Evolutionary conservation across 2,113 vertebrate species (phyloP).

Genomic region (Acrocephalus kingi): DNA sequence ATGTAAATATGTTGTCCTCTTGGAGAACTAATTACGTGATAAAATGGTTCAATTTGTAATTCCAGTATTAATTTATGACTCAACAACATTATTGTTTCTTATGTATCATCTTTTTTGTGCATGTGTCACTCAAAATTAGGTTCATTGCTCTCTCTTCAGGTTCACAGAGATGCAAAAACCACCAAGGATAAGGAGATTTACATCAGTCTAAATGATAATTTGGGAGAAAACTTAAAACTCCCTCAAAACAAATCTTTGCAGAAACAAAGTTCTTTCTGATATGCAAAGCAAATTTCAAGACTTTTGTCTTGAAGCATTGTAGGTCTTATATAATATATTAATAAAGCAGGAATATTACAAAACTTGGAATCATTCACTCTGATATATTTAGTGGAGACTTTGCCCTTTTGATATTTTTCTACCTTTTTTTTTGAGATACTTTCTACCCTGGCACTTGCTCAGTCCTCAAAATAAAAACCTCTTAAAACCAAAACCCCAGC

Average conservation of each 20-base stretch:
- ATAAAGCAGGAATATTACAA: neutral
- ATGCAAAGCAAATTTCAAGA: neutral
- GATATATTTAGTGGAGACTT: neutral
- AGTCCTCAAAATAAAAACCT: neutral
- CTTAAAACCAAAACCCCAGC: neutral
- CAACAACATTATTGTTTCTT: neutral
- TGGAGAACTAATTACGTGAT: neutral
- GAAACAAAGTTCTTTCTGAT: neutral
- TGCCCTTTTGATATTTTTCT: neutral
- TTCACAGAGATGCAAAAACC: neutral
- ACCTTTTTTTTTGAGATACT: neutral
- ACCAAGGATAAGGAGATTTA: neutral
- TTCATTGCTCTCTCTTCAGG: neutral
- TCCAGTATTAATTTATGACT: neutral
- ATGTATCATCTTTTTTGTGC: neutral
- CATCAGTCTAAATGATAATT: neutral
- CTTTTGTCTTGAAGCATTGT: neutral
- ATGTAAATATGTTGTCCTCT: neutral
- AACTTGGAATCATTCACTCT: neutral
- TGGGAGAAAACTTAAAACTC: neutral
- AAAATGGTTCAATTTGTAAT: neutral
- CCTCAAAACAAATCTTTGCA: neutral
- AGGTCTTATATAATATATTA: neutral
- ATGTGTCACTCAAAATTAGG: neutral
- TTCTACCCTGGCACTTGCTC: neutral